Base-by-base conservation (phyloP, 2,888 invertebrate genomes). In the Callinectes sapidus region DNA sequence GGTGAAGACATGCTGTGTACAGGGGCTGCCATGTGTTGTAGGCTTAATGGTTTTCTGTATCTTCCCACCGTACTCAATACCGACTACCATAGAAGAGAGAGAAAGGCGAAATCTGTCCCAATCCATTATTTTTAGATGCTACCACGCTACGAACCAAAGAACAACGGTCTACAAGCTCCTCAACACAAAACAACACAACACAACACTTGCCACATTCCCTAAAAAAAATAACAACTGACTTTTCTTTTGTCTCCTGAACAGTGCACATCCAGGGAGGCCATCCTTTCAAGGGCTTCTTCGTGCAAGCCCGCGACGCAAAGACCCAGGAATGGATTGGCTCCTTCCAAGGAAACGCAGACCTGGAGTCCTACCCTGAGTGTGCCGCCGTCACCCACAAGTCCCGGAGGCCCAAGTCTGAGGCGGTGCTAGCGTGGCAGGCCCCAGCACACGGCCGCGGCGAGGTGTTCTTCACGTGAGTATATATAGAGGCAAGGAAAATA, bases 231-330 rank as follows among this genome's bases (percentile, higher is more conserved):
- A 71, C n/a, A 71, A 71, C 28, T 28, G 10, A n/a, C 28, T 14
- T 55, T 18, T n/a, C 28, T 39, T 35, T 39, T 23, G 90, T 61
- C 71, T 87, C 90, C 90, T 92, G 95, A 95, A 10, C 96, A 97
- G 97, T 97, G 87, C 96, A 96, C 88, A 96, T 97, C 95, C 96
- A 96, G 91, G 97, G 96, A 0, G 97, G 97, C 0, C 92, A 92
- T 28, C 96, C 97, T 0, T 98, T 98, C 96, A 97, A 97, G 95
- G 98, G 98, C n/a, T 98, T 98, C 96, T 97, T 98, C 96, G 96
- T 98, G 87, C 98, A 98, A 96, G 98, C 97, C 0, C 97, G 98
- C 81, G 97, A 98, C 95, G 97, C 96, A 16, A 96, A 97, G 93
- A 97, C 97, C 0, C 96, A 97, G 95, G 96, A 97, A 94, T 98